Percentiles rank a stretch among this genome's conserved stretches.
phyloP scores from a whole-genome alignment of 1,140 invertebrate species.

The Battus philenor region DNA sequence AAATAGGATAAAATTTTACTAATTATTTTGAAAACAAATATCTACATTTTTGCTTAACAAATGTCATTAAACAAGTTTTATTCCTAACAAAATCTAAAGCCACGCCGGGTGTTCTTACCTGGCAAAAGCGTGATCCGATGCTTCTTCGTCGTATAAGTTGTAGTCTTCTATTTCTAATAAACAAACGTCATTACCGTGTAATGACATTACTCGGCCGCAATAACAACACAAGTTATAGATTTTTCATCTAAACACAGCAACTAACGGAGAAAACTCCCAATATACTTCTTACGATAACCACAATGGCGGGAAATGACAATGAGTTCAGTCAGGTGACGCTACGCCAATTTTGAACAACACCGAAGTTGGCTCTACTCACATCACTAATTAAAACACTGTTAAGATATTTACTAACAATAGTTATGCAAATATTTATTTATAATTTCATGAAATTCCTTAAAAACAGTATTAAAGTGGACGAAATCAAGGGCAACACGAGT shows the following conservation, averaged over 20 bases:
- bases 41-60: too few species aligned
- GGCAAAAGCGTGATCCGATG: constrained; percentile 71
- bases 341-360: constrained; percentile 44
- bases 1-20: constrained; percentile 18
- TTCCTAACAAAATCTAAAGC: constrained; percentile 28
- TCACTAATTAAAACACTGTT: constrained; percentile 24
- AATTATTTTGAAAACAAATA: constrained; percentile 1
- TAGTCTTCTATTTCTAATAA: constrained; percentile 73
- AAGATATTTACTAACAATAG: constrained; percentile 5
- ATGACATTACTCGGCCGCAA: constrained; percentile 69
- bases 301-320: constrained; percentile 77
- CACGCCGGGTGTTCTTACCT: constrained; percentile 71
- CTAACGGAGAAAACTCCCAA: constrained; percentile 33
- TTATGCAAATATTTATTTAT: constrained; percentile 13
- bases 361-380: constrained; percentile 17
- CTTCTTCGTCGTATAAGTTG: constrained; percentile 73
- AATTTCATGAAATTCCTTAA: constrained; percentile 36
- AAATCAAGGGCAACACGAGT: constrained; percentile 68
- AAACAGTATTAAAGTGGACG: constrained; percentile 60
- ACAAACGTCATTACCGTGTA: constrained; percentile 74
- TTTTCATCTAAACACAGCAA: constrained; percentile 50
- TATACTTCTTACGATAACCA: constrained; percentile 56
- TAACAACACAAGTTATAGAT: constrained; percentile 38
- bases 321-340: constrained; percentile 74
- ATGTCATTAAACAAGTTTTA: constrained; percentile 12